Evolutionary conservation across 1,140 invertebrate species (phyloP).

Genomic region (Galleria mellonella): DNA sequence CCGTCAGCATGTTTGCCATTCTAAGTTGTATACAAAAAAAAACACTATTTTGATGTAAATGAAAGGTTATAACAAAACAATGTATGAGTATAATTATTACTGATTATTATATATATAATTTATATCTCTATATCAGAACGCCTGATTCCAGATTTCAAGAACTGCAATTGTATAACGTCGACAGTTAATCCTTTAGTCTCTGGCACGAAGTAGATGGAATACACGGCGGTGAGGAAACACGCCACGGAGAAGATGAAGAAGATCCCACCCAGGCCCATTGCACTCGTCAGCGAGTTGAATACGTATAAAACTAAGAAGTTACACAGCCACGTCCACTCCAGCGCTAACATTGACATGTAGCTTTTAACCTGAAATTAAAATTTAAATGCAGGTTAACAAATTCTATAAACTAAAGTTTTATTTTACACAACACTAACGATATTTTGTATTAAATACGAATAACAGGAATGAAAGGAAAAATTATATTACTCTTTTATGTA

Average conservation of each 20-base stretch:
- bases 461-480: too few species aligned
- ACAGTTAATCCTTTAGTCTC: slow-evolving; percentile 81
- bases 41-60: too few species aligned
- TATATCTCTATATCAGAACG: not conserved
- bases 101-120: too few species aligned
- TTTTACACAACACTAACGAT: too few species aligned
- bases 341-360: slow-evolving; percentile 32
- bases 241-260: slow-evolving; percentile 71
- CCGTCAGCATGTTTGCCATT: too few species aligned
- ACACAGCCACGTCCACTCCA: slow-evolving; percentile 46
- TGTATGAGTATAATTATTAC: too few species aligned
- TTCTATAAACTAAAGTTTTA: too few species aligned
- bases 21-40: too few species aligned
- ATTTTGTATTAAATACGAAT: too few species aligned
- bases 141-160: slow-evolving; percentile 2
- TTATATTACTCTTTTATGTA: too few species aligned
- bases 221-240: slow-evolving; percentile 63
- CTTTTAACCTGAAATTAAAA: slow-evolving; percentile 33
- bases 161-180: slow-evolving; percentile 72
- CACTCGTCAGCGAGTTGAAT: slow-evolving; percentile 49
- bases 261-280: slow-evolving; percentile 67
- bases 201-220: slow-evolving; percentile 76
- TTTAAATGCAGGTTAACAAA: too few species aligned
- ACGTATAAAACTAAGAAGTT: slow-evolving; percentile 47
- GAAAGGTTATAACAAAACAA: too few species aligned